phyloP scores from a whole-genome alignment of 2,113 vertebrate species.

The Deroptyus accipitrinus region DNA sequence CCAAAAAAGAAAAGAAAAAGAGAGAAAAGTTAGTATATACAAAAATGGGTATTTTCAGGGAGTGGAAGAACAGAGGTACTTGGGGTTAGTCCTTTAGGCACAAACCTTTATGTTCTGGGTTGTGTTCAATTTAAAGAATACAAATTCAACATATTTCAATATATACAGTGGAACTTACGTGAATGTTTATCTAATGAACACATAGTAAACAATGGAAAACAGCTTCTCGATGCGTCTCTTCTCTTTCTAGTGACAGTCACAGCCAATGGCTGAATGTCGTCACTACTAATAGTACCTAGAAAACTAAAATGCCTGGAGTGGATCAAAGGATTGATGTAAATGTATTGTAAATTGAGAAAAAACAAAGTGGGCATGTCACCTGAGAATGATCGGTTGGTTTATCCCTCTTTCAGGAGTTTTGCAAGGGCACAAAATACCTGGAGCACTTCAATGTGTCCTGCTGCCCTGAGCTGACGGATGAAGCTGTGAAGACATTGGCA shows the following conservation, averaged over 20 bases:
- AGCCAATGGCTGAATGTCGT: background rate
- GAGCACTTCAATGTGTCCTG: constrained; percentile 76
- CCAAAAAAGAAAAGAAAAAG: no score
- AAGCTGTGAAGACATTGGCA: constrained; percentile 69
- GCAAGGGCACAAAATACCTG: constrained; percentile 68
- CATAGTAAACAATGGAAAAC: background rate
- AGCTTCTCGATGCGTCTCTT: background rate
- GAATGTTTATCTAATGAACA: background rate
- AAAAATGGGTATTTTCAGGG: background rate
- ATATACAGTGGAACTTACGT: background rate
- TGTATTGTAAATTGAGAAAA: background rate
- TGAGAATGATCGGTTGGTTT: background rate
- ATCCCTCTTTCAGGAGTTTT: constrained; percentile 74
- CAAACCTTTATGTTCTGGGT: background rate
- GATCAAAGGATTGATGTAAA: background rate
- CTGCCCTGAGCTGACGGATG: constrained; percentile 75
- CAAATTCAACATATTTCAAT: background rate
- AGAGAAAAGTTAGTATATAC: background rate
- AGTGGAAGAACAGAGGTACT: background rate
- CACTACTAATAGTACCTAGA: background rate
- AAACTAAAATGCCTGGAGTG: background rate
- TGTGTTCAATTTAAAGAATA: background rate
- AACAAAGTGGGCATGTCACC: background rate
- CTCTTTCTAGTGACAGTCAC: background rate
- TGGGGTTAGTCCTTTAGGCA: background rate